Conservation (phyloP, 2,888 invertebrate species). For the Camponotus fellah region DNA sequence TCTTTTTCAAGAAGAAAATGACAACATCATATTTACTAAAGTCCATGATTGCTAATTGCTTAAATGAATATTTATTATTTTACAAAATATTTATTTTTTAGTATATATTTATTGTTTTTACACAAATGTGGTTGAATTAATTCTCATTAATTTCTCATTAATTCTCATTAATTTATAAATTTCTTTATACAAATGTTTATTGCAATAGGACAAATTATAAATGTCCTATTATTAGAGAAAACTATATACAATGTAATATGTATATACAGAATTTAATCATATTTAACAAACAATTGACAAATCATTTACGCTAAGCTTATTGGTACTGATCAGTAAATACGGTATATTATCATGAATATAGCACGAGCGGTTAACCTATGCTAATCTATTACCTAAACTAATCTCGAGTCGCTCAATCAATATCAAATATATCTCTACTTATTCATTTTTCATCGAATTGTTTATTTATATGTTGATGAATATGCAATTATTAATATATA, state of each 20-base stretch:
- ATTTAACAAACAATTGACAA: slow-evolving; percentile 26
- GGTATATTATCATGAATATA: slow-evolving; percentile 22
- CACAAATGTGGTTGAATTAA: background rate
- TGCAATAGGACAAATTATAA: background rate
- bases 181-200: background rate
- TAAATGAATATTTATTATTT: background rate
- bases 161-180: background rate
- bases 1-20: background rate
- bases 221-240: background rate
- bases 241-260: background rate
- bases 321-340: slow-evolving; percentile 16
- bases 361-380: background rate
- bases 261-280: background rate
- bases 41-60: background rate
- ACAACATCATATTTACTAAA: no score
- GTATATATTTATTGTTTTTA: background rate
- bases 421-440: background rate
- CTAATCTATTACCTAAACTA: slow-evolving; percentile 37
- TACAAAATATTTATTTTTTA: background rate
- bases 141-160: background rate
- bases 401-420: slow-evolving; percentile 22
- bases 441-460: slow-evolving; percentile 10
- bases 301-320: slow-evolving; percentile 28
- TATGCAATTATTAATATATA: background rate
- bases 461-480: background rate